Evolutionary conservation across 2,888 invertebrate genomes (phyloP).

Genomic region (Tenthredo mesomela): DNA sequence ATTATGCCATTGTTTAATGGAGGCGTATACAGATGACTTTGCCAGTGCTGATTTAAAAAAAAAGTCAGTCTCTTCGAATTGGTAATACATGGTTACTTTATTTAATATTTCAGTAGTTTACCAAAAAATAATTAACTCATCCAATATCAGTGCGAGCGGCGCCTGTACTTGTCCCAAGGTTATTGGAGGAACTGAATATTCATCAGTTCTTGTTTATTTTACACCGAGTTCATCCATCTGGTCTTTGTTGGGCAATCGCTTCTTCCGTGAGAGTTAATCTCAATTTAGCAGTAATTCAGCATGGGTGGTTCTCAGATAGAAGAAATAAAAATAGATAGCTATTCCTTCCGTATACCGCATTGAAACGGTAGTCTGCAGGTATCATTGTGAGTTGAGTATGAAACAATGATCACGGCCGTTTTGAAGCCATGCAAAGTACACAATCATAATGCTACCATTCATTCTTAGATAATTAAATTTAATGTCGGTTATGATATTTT

Average conservation of each 20-base stretch:
- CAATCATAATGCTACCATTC: neutral
- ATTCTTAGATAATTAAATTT: neutral
- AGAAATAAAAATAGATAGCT: neutral
- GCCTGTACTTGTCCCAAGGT: neutral
- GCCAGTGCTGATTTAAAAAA: no score
- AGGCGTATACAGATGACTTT: no score
- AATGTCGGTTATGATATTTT: neutral
- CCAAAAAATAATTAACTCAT: neutral
- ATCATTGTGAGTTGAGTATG: neutral
- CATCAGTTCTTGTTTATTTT: neutral
- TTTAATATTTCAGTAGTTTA: no score
- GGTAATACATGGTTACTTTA: no score
- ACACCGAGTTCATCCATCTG: neutral
- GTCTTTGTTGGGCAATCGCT: neutral
- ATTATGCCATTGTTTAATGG: neutral
- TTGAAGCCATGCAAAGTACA: neutral
- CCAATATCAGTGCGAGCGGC: neutral
- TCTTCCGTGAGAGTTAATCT: neutral
- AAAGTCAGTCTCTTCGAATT: no score
- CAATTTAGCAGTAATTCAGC: neutral
- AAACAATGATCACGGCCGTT: neutral
- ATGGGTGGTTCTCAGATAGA: neutral
- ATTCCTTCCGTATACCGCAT: neutral
- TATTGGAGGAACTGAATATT: neutral
- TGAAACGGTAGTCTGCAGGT: neutral